Evolutionary conservation across 2,888 invertebrate genomes (phyloP), one percentile per base, ranked within the genome.

Genomic region (Taenaris catops): DNA sequence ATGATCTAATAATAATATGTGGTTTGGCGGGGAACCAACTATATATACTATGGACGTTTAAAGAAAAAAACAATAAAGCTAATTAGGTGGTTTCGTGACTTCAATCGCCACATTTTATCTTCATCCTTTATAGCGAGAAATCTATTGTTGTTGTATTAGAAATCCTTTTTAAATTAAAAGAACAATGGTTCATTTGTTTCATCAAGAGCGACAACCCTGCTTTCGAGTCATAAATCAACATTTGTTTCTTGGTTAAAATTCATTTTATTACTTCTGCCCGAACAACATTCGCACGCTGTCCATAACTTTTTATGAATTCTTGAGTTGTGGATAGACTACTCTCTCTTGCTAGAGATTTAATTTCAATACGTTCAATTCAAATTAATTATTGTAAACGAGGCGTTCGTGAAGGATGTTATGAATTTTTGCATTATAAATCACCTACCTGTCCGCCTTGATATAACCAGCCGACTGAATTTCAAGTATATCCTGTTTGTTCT

Each of bases 1-100:
- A 73, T 73, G 60, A 63, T 74, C 83, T 83, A 83, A 79, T 80
- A 76, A 81, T 83, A 83, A 69, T 61, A 63, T 48, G 49, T 46
- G 58, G 63, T 63, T 79, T 83, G 83, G 83, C 81, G 56, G 55
- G 44, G 55, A 50, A 68, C 83, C 79, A 70, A 63, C 49, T 53
- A 6, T n/a, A n/a, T n/a, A n/a, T 7, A 21, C 45, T 62, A 64
- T 59, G 62, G 63, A 59, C 64, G 63, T 52, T 51, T 48, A 51
- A 55, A 48, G 56, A 63, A 60, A 60, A 63, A 54, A 46, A 46
- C 40, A 49, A 38, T 46, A 46, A 42, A 24, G 12, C 20, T 8
- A 6, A 14, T 12, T 8, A n/a, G n/a, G n/a, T n/a, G n/a, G n/a
- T n/a, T n/a, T n/a, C n/a, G n/a, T n/a, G n/a, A n/a, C n/a, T n/a